phyloP scores from a whole-genome alignment of 2,113 vertebrate species.

The Scopus umbretta region DNA sequence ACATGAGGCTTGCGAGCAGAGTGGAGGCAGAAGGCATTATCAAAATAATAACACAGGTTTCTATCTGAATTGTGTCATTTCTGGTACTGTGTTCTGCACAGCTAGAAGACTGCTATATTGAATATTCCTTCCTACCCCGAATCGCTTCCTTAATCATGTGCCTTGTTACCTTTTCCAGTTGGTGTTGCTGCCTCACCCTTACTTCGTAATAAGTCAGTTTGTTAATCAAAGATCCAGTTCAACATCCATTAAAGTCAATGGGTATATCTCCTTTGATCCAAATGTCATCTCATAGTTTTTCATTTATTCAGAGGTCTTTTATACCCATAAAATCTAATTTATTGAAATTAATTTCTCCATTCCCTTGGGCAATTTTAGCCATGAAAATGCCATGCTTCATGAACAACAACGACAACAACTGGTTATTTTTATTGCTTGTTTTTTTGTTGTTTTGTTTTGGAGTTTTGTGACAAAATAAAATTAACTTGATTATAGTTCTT shows the following conservation, averaged over 20 bases:
- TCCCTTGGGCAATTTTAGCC: conserved; percentile 62
- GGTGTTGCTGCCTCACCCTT: neutral
- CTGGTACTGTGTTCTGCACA: neutral
- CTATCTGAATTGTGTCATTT: neutral
- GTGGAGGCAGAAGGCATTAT: neutral
- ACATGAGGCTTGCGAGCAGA: neutral
- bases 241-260: conserved; percentile 7
- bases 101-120: neutral
- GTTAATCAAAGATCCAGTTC: conserved; percentile 37
- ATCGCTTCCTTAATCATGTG: neutral
- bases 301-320: conserved; percentile 58
- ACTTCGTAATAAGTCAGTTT: conserved; percentile 5
- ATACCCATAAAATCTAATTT: conserved; percentile 61
- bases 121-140: neutral
- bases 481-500: conserved; percentile 42
- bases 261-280: conserved; percentile 55
- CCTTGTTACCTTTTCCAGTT: neutral
- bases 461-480: conserved; percentile 45
- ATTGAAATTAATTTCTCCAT: conserved; percentile 70
- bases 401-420: conserved; percentile 30
- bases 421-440: conserved; percentile 46
- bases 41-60: neutral
- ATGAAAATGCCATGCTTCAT: conserved; percentile 44
- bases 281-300: conserved; percentile 51
- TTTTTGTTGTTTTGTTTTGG: conserved; percentile 3